phyloP scores from a whole-genome alignment of 2,888 invertebrate species.

The Drosophila testacea region DNA sequence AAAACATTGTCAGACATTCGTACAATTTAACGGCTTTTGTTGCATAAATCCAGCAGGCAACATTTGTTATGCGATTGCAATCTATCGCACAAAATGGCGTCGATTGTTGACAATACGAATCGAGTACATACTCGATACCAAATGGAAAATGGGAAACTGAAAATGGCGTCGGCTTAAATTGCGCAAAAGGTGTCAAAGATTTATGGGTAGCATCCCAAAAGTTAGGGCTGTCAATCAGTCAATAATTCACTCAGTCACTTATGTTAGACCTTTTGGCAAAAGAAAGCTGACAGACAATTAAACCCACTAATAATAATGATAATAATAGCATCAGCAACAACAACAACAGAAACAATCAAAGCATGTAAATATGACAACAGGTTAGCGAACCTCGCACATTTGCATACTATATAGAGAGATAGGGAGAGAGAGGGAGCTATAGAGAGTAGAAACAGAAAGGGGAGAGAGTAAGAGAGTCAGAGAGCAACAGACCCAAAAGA shows the following conservation, averaged over 20 bases:
- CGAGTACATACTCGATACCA: slow-evolving; percentile 27
- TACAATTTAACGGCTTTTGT: slow-evolving; percentile 79
- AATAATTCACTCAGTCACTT: slow-evolving; percentile 54
- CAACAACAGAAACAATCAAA: slow-evolving; percentile 38
- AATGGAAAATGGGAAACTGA: slow-evolving; percentile 18
- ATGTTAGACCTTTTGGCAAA: slow-evolving; percentile 49
- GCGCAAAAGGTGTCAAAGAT: slow-evolving; percentile 65
- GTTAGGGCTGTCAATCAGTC: slow-evolving; percentile 44
- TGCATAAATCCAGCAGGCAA: slow-evolving; percentile 74
- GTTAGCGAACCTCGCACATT: slow-evolving; percentile 75
- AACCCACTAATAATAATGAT: slow-evolving; percentile 67
- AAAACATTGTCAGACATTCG: slow-evolving; percentile 61
- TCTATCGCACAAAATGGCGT: slow-evolving; percentile 70
- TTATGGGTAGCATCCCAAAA: slow-evolving; percentile 48
- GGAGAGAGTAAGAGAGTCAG: slow-evolving; percentile 17
- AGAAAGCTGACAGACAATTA: slow-evolving; percentile 76
- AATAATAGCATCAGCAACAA: slow-evolving; percentile 21
- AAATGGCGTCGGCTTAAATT: slow-evolving; percentile 43
- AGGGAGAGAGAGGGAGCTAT: slow-evolving; percentile 7
- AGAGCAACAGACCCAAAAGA: slow-evolving; percentile 36
- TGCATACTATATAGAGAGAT: slow-evolving; percentile 44
- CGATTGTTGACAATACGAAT: slow-evolving; percentile 72
- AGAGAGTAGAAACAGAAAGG: slow-evolving; percentile 38
- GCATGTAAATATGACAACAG: slow-evolving; percentile 77
- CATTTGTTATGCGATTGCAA: slow-evolving; percentile 79